Percentiles rank a stretch among this genome's conserved stretches.
Evolutionary conservation across 1,140 invertebrate genomes (phyloP).

Genomic region (Aphis craccivora): DNA sequence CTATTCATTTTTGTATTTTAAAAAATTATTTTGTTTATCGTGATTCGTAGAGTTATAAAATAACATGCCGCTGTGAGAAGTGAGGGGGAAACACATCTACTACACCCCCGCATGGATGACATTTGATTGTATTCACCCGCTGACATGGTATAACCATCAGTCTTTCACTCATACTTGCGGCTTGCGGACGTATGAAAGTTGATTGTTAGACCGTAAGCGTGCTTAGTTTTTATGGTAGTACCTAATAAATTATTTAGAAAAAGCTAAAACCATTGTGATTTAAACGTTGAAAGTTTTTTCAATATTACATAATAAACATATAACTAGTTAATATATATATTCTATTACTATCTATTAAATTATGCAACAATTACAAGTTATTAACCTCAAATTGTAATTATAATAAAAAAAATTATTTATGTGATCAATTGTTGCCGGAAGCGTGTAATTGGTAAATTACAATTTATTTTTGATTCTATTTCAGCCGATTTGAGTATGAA

Average conservation of each 20-base stretch:
- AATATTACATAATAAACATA: not conserved
- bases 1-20: not conserved
- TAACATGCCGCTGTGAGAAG: not conserved
- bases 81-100: not conserved
- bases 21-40: not conserved
- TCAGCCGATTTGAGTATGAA: not conserved
- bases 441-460: not conserved
- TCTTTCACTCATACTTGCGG: constrained; percentile 30
- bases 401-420: not conserved
- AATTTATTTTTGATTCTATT: not conserved
- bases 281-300: not conserved
- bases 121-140: constrained; percentile 27
- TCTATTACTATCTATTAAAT: not conserved
- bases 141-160: constrained; percentile 12
- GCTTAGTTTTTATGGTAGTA: constrained; percentile 14
- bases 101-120: not conserved
- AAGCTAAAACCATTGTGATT: not conserved
- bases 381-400: not conserved
- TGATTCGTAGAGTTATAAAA: not conserved
- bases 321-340: not conserved
- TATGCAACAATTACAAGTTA: not conserved
- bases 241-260: not conserved
- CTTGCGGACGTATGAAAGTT: constrained; percentile 17
- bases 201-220: not conserved
- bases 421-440: not conserved